phyloP scores from a whole-genome alignment of 2,888 invertebrate genomes.

The Pyrrhosoma nymphula region DNA sequence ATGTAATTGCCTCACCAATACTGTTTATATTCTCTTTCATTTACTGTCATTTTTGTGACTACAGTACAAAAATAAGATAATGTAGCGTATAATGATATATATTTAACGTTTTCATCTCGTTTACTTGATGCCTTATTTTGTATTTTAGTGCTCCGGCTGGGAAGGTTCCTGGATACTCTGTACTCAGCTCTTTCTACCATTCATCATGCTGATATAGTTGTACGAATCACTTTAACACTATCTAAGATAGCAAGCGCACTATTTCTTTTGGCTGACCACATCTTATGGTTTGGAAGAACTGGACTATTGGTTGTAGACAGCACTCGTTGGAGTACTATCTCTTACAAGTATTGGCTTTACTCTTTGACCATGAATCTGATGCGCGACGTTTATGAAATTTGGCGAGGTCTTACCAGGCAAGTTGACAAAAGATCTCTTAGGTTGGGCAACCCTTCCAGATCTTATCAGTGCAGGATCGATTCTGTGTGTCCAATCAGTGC shows the following conservation, averaged over 20 bases:
- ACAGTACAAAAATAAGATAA: conserved; percentile 34
- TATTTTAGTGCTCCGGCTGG: conserved; percentile 89
- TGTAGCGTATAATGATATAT: neutral
- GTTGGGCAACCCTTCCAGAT: neutral
- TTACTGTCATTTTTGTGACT: conserved; percentile 62
- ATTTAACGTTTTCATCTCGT: conserved; percentile 73
- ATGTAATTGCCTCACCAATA: conserved; percentile 81
- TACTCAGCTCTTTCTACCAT: conserved; percentile 87
- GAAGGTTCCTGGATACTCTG: conserved; percentile 90
- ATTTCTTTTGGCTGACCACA: conserved; percentile 91
- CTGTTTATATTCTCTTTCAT: conserved; percentile 21
- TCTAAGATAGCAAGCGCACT: conserved; percentile 89
- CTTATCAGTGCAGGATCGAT: conserved; percentile 15
- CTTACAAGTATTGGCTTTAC: conserved; percentile 87
- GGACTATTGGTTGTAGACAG: conserved; percentile 80
- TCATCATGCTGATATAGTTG: conserved; percentile 85
- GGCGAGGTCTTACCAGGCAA: conserved; percentile 78
- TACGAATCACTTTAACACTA: conserved; percentile 86
- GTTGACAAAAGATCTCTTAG: conserved; percentile 37
- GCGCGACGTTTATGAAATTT: conserved; percentile 92
- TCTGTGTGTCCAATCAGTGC: neutral
- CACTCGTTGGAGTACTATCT: conserved; percentile 61
- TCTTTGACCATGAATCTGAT: conserved; percentile 89
- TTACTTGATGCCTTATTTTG: no score
- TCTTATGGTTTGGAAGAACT: conserved; percentile 90